Evolutionary conservation across 92 coral and sea anemone species (phyloP), one percentile per base, ranked within the genome.

Genomic region (Zoanthus gigantus): DNA sequence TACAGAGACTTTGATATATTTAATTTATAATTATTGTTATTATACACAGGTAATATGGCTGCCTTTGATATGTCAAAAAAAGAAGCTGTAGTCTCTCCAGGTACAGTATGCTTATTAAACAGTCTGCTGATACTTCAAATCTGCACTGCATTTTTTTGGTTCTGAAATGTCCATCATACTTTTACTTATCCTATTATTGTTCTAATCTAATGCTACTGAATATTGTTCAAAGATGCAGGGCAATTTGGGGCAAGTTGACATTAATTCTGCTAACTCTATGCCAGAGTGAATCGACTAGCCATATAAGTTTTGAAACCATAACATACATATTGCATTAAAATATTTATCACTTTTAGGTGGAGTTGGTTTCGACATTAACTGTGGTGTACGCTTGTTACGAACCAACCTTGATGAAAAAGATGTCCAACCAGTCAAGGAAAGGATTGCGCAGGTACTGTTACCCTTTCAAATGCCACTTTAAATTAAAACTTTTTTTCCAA

Each of bases 361-460:
- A 57, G 98, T 96, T 44, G 99, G 99, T 30, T 96, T 96, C 92
- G 99, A 96, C 86, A 96, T 96, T 81, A 96, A 96, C 87, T 96
- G 99, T 92, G 99, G 99, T 32, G 99, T 96, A 16, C 87, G 99
- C 42, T 89, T 96, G 52, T 82, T 96, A 63, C 93, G 99, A 77
- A 96, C 99, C 80, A 96, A 95, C 82, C 90, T 96, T 60, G 93
- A 96, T 30, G 99, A 96, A 78, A 95, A 90, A 92, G 99, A 96
- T 89, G 99, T 96, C 3, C 90, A 83, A 4, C 99, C 99, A 69
- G 94, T 95, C 30, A 96, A 95, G 71, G 99, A 96, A 47, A 92
- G 95, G 68, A 86, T 96, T 48, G 98, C 97, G 0, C 99, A 96
- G 96, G 99, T 96, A 69, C n/a, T 58, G 15, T 14, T 18, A 58